Base-by-base conservation (phyloP, 2,797 vertebrate genomes). In the Hemitrygon akajei region DNA sequence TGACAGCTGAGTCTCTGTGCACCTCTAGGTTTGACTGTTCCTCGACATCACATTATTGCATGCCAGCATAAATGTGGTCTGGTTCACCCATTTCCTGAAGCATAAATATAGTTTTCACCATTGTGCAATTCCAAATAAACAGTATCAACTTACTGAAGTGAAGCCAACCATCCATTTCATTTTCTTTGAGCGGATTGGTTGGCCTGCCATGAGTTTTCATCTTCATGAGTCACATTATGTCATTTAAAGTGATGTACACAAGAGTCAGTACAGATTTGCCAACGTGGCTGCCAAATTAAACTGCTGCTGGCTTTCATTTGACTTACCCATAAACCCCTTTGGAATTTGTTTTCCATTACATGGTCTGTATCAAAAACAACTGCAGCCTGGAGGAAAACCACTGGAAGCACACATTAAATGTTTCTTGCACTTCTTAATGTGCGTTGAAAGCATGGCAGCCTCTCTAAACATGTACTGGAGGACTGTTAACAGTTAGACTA, bases 231-330 rank as follows among this genome's bases (percentile, higher is more conserved):
- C 75, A 73, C 66, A 92, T 66, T 92, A 75, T 75, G 69, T 56
- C 37, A 47, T 66, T 75, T 30, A 75, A 27, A 11, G 22, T 69
- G 71, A 73, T 27, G 40, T 12, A 20, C 1, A 47, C 12, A 27
- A 30, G 40, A 76, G 71, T 5, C 34, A 75, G 22, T 93, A n/a
- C 71, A 76, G 71, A 76, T 18, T 76, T 76, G 71, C 40, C 91
- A 93, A 40, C 71, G 40, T 93, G 71, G 91, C 91, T 93, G 91
- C 71, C 71, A 75, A 93, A 76, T 40, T 93, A 93, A 93, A 75
- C 47, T 75, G 69, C 40, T 93, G 71, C 76, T 93, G 25, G 71
- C 71, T 93, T 93, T 93, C 91, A 30, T 25, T 30, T 30, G 73
- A 16, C 7, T 76, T 76, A 76, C 91, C 91, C 91, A 93, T 75